A percentile compares a stretch with the other conserved stretches of the same genome.
phyloP scores from a whole-genome alignment of 2,888 invertebrate species.

The Adelognathus sp. region DNA sequence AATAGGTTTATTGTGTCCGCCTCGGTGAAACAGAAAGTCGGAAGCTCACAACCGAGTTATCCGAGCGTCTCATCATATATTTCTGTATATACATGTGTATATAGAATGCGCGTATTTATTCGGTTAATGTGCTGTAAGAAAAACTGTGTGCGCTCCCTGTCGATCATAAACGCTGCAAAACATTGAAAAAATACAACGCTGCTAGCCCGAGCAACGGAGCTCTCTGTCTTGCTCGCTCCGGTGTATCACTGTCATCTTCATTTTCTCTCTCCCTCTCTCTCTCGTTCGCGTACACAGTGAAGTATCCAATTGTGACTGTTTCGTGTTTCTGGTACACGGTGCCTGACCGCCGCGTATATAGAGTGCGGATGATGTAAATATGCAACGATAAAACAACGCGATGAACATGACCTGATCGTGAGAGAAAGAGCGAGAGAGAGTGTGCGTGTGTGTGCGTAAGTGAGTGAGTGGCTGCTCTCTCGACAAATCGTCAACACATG shows the following conservation, averaged over 20 bases:
- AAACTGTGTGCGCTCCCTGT: constrained; percentile 32
- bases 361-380: constrained; percentile 42
- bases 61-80: background rate
- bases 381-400: constrained; percentile 4
- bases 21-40: constrained; percentile 30
- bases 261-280: constrained; percentile 8
- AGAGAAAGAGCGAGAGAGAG: constrained; percentile 5
- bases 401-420: constrained; percentile 37
- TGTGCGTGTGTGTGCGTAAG: constrained; percentile 17
- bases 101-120: constrained; percentile 29
- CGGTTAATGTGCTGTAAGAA: constrained; percentile 58
- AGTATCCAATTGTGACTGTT: constrained; percentile 24
- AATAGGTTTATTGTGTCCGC: constrained; percentile 65
- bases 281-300: constrained; percentile 7
- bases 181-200: constrained; percentile 61
- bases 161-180: constrained; percentile 15
- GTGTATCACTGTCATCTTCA: background rate
- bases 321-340: constrained; percentile 16
- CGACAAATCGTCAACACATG: constrained; percentile 63
- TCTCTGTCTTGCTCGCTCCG: constrained; percentile 18
- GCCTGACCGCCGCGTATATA: too few relatives aligned
- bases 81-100: constrained; percentile 4
- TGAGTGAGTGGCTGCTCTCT: constrained; percentile 30
- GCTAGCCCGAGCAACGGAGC: constrained; percentile 9
- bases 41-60: background rate